Evolutionary conservation across 2,888 invertebrate genomes (phyloP).

Genomic region (Leptopilina drosophilae): DNA sequence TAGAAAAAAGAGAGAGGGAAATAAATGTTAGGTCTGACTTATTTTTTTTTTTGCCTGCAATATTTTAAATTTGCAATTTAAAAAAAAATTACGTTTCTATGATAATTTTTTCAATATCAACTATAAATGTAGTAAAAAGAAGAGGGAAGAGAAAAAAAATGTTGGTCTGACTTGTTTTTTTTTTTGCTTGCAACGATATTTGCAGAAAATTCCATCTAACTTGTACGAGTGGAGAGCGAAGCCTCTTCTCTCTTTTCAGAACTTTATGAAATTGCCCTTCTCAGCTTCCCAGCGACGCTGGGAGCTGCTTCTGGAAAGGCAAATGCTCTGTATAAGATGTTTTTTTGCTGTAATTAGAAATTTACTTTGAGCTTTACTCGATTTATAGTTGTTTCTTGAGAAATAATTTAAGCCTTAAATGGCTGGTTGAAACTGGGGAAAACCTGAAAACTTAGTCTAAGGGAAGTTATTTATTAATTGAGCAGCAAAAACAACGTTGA

Average conservation of each 20-base stretch:
- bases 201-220: constrained; percentile 1
- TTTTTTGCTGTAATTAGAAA: constrained; percentile 20
- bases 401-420: constrained; percentile 15
- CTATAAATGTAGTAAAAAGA: not conserved
- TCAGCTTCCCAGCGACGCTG: not conserved
- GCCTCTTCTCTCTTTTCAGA: not conserved
- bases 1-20: not conserved
- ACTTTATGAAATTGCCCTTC: constrained; percentile 27
- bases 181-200: not conserved
- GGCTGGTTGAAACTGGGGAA: not conserved
- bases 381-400: not conserved
- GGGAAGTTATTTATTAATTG: constrained; percentile 11
- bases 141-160: not conserved
- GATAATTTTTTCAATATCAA: too few relatives aligned
- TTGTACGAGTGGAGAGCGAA: constrained; percentile 14
- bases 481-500: constrained; percentile 8
- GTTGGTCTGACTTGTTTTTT: not conserved
- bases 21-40: not conserved
- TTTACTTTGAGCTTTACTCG: constrained; percentile 9
- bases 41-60: not conserved
- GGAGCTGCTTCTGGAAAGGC: not conserved
- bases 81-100: too few relatives aligned
- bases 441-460: not conserved
- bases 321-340: constrained; percentile 13
- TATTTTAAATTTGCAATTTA: too few relatives aligned